Evolutionary conservation across 92 coral and sea anemone species (phyloP), one percentile per base, ranked within the genome.

Genomic region (Porites divaricata): DNA sequence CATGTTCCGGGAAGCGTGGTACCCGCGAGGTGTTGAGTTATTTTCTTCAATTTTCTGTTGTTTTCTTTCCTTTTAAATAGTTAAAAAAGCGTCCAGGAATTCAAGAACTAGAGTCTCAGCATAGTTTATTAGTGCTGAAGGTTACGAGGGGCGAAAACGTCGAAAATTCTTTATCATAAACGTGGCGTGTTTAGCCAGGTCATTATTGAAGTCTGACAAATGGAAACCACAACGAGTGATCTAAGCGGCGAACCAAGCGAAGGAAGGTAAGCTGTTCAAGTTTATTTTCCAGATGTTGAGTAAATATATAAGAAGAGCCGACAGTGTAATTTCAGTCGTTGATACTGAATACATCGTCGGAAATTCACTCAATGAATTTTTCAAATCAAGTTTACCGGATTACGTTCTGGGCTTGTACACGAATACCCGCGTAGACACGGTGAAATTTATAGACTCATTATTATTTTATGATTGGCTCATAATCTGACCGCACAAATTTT

Each of bases 1-100:
- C 86, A 82, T 82, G 86, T 82, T 82, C 86, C 79, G 86, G 86
- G 86, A 59, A 82, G 86, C 86, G 86, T 82, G 86, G 86, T 82
- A 25, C 9, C 72, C 79, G 66, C 86, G 86, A 59, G 86, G 86
- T 51, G 86, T 41, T 3, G 19, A 17, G 22, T 58, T 20, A 23
- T 45, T 66, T 62, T 82, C 50, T 82, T 4, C 71, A 78, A 12
- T 69, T 80, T 68, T 80, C 86, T 72, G 78, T 56, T 68, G 85
- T 72, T 82, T 71, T 82, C 72, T 35, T 68, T 69, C n/a, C 57
- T 54, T 54, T 63, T 52, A 28, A 68, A 80, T 26, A n/a, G 76
- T 45, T 12, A 41, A 51, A 4, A 26, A 53, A 13, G 54, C 57
- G 61, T 53, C 28, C 28, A 49, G 19, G 35, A 58, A 28, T 41